phyloP scores from a whole-genome alignment of 2,888 invertebrate genomes.

The Perizoma affinitatum region DNA sequence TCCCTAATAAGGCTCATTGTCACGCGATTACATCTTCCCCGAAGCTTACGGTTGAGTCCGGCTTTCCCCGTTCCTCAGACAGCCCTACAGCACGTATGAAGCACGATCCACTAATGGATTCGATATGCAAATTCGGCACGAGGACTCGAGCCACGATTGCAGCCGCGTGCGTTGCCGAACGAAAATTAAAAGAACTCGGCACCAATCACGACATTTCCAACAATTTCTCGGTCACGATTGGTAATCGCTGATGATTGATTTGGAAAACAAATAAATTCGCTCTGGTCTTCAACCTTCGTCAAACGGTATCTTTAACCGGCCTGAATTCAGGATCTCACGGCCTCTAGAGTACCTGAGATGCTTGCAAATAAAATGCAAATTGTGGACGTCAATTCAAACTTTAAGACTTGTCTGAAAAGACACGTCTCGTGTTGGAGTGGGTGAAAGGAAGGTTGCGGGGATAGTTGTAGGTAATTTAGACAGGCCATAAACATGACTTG shows the following conservation, averaged over 20 bases:
- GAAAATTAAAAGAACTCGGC: conserved; percentile 16
- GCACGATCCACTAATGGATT: conserved; percentile 39
- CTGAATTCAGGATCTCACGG: conserved; percentile 35
- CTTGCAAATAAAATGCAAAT: conserved; percentile 22
- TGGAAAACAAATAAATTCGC: conserved; percentile 35
- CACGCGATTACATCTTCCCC: too few species aligned
- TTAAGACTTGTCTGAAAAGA: background rate
- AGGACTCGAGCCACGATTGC: conserved; percentile 37
- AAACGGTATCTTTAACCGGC: conserved; percentile 33
- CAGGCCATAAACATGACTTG: background rate
- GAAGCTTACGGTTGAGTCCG: conserved; percentile 1
- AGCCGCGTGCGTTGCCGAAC: conserved; percentile 32
- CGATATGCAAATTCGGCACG: conserved; percentile 39
- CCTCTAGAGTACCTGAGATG: conserved; percentile 28
- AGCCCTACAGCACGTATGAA: conserved; percentile 13
- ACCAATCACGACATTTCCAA: conserved; percentile 21
- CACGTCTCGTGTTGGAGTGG: too few species aligned
- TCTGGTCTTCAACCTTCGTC: conserved; percentile 32
- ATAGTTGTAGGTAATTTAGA: background rate
- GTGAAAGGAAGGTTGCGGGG: too few species aligned
- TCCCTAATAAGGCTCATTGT: too few species aligned
- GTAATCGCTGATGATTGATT: conserved; percentile 34
- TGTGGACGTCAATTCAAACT: background rate
- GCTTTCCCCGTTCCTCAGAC: conserved; percentile 1
- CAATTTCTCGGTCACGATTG: conserved; percentile 45